Conservation (phyloP, 2,113 vertebrate genomes). For the Peromyscus polionotus region DNA sequence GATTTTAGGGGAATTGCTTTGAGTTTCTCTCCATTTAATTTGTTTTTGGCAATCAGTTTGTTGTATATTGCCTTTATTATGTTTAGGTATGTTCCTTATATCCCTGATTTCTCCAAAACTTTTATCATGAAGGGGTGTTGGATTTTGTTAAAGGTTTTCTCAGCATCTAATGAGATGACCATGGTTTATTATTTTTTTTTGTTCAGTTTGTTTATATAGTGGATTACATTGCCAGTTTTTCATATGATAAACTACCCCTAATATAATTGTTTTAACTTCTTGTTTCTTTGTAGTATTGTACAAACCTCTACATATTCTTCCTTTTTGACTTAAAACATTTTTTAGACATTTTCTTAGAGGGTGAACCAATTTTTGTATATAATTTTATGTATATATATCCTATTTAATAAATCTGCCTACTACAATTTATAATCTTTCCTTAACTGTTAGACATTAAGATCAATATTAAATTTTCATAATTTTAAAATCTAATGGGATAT, state of each 20-base stretch:
- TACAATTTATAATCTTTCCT: not conserved
- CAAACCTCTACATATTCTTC: not conserved
- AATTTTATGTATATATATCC: conserved; percentile 9
- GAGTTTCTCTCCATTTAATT: too few relatives aligned
- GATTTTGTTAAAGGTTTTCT: not conserved
- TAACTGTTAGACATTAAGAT: not conserved
- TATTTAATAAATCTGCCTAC: not conserved
- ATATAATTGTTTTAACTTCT: not conserved
- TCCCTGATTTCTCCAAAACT: not conserved
- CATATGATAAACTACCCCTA: not conserved
- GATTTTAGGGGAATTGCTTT: too few relatives aligned
- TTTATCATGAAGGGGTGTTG: not conserved
- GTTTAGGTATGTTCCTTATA: too few relatives aligned
- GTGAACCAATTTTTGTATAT: not conserved
- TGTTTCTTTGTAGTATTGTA: not conserved
- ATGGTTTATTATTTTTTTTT: too few relatives aligned
- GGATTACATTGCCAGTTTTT: not conserved
- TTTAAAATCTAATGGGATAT: not conserved
- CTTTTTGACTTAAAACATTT: conserved; percentile 19
- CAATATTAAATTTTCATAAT: conserved; percentile 1
- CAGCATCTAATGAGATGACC: not conserved
- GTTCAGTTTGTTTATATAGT: not conserved
- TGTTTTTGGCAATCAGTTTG: too few relatives aligned
- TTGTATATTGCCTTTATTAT: too few relatives aligned
- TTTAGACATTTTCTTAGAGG: not conserved